Evolutionary conservation across 2,888 invertebrate species (phyloP).

Genomic region (Megamerina dolium): DNA sequence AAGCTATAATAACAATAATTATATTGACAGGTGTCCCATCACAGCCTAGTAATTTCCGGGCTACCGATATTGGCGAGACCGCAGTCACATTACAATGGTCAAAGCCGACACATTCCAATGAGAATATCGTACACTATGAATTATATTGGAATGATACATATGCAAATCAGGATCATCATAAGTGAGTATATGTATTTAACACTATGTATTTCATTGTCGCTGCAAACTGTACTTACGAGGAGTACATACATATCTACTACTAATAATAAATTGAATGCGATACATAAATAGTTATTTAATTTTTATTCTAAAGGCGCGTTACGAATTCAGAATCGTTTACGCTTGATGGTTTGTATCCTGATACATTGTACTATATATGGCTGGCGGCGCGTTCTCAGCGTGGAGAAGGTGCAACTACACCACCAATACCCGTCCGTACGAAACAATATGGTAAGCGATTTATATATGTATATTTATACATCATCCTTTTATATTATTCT

Average conservation of each 20-base stretch:
- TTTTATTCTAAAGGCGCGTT: constrained; percentile 70
- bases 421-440: constrained; percentile 88
- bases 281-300: not conserved
- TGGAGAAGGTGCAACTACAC: constrained; percentile 93
- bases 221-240: not conserved
- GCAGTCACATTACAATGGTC: constrained; percentile 89
- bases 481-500: too few species aligned
- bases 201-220: not conserved
- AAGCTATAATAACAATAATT: too few species aligned
- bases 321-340: constrained; percentile 79
- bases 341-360: constrained; percentile 85
- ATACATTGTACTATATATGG: constrained; percentile 96
- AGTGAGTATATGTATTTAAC: constrained; percentile 59
- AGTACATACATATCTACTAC: not conserved
- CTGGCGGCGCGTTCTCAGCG: constrained; percentile 87
- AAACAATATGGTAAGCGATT: constrained; percentile 94
- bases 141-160: constrained; percentile 97
- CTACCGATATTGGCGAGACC: constrained; percentile 82
- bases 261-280: not conserved
- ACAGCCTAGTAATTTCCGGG: constrained; percentile 86
- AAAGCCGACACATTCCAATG: constrained; percentile 83
- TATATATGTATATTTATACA: too few species aligned
- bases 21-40: constrained; percentile 87
- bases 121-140: constrained; percentile 91
- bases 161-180: constrained; percentile 80